phyloP scores from a whole-genome alignment of 2,113 vertebrate species.

The Lamprologus lemairii region DNA sequence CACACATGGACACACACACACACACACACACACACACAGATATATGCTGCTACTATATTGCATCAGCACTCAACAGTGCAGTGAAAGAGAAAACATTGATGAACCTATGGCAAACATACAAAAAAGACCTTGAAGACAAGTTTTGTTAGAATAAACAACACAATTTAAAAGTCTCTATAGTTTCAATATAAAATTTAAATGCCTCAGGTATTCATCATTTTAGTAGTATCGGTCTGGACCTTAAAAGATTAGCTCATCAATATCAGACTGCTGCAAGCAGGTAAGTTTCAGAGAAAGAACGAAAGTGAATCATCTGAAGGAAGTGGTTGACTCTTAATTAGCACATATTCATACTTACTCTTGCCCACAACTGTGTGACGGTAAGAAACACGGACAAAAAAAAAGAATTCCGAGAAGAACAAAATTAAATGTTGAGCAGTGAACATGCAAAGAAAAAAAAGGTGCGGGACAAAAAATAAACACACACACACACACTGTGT shows the following conservation, averaged over 20 bases:
- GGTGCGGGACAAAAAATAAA: background rate
- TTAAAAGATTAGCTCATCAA: background rate
- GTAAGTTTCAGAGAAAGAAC: background rate
- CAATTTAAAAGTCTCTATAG: background rate
- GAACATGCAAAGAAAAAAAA: background rate
- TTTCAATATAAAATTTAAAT: background rate
- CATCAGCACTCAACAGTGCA: background rate
- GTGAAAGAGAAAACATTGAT: background rate
- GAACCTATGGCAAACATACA: background rate
- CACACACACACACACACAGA: background rate
- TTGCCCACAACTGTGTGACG: background rate
- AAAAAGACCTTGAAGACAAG: background rate
- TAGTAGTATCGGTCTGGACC: background rate
- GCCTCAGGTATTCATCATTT: background rate
- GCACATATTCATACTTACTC: background rate
- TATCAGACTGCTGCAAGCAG: background rate
- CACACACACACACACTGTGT: background rate
- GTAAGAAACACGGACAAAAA: background rate
- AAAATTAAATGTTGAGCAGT: background rate
- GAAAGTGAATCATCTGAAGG: background rate
- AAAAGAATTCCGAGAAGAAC: background rate
- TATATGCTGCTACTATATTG: background rate
- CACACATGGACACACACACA: background rate
- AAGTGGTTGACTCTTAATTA: background rate
- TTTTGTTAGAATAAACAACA: accelerated